A percentile compares a stretch with the other conserved stretches of the same genome.
Evolutionary conservation across 1,140 invertebrate species (phyloP).

Genomic region (Zaprionus kolodkinae): DNA sequence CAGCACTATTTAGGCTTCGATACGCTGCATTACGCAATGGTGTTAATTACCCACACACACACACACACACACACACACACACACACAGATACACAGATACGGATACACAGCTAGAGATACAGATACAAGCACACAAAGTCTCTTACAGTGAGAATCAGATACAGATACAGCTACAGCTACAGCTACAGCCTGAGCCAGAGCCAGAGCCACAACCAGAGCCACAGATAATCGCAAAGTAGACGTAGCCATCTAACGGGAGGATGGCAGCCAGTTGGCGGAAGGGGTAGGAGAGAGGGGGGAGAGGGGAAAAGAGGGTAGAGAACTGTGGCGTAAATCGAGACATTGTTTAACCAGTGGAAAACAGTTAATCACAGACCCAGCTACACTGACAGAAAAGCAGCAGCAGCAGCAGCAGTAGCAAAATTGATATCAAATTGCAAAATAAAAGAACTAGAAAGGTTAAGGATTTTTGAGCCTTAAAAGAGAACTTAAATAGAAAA

Average conservation of each 20-base stretch:
- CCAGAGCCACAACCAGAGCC: constrained; percentile 13
- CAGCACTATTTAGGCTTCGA: constrained; percentile 83
- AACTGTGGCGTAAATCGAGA: constrained; percentile 28
- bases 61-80: constrained; percentile 29
- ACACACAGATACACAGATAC: constrained; percentile 28
- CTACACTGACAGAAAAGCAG: constrained; percentile 33
- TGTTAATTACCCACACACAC: constrained; percentile 80
- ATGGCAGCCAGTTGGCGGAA: background rate
- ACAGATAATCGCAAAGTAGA: constrained; percentile 71
- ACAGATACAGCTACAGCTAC: background rate
- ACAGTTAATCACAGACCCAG: constrained; percentile 61
- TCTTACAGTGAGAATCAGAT: constrained; percentile 12
- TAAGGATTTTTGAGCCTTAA: no score
- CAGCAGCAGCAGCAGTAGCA: background rate
- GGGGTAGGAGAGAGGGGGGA: background rate
- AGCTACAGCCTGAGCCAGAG: no score
- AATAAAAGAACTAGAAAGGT: background rate
- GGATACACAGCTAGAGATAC: background rate
- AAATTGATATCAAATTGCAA: background rate
- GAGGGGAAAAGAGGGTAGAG: background rate
- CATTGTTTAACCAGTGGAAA: constrained; percentile 58
- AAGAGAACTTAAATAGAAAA: background rate
- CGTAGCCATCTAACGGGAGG: constrained; percentile 42
- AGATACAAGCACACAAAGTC: constrained; percentile 3
- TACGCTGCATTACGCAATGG: constrained; percentile 84